Base-by-base conservation (phyloP, 1,140 invertebrate species). In the Condylostylus longicornis region DNA sequence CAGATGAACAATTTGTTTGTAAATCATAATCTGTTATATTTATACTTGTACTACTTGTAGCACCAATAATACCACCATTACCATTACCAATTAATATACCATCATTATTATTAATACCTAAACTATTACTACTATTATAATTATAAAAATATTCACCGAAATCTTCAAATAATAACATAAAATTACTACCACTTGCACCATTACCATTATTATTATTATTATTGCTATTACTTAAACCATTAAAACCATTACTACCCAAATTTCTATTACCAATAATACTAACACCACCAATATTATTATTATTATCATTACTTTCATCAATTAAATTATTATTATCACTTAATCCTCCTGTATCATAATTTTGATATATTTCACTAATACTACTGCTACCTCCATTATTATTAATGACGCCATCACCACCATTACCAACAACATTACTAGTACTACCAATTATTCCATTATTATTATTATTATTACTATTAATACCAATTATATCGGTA, bases 141-240 rank as follows among this genome's bases (percentile, higher is more conserved):
- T 60, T 66, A 32, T 69, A 70, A 52, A 71, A 71, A 47, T 71
- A 71, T 52, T 70, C 68, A 50, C 69, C 69, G 50, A 71, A 70
- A 48, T 71, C 69, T 42, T 71, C 69, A 0, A 71, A 61, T 33
- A 70, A 48, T 58, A 67, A 63, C 62, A 70, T 64, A 35, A 68
- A 64, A 21, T 55, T 58, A 46, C 66, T 69, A 42, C 52, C 62
- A 33, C 51, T 41, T 4, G 10, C 9, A 10, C 14, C 14, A 10
- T 10, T n/a, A 4, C 25, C 8, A 8, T n/a, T n/a, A 3, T n/a
- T 10, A 27, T 27, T 27, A 27, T 27, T 27, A 27, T 27, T 31
- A 21, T 32, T n/a, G n/a, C n/a, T 35, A 13, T 18, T 21, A 20
- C 34, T 46, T 33, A 34, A 42, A 6, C 38, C 38, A 0, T 19